Evolutionary conservation across 2,797 vertebrate genomes (phyloP).

Genomic region (Tachyglossus aculeatus): DNA sequence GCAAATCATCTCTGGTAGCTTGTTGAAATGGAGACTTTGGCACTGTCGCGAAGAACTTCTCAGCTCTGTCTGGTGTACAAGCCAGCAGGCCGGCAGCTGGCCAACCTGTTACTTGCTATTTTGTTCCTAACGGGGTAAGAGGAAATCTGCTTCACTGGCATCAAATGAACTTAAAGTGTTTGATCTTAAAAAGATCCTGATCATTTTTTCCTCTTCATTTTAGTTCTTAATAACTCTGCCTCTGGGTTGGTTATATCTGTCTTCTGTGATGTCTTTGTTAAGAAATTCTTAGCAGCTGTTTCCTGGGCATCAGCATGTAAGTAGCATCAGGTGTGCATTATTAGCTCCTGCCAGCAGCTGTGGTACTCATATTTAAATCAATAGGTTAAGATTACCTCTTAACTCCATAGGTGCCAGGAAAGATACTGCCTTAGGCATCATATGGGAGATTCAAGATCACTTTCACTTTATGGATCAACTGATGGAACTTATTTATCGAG

Average conservation of each 20-base stretch:
- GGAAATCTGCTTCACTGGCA: neutral
- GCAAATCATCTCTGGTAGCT: neutral
- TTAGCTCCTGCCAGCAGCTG: conserved; percentile 32
- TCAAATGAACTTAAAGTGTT: neutral
- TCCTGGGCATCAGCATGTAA: conserved; percentile 16
- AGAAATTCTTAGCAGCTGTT: conserved; percentile 38
- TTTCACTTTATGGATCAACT: no score
- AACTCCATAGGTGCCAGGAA: conserved; percentile 12
- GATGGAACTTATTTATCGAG: no score
- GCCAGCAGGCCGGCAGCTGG: conserved; percentile 3
- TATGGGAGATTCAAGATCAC: neutral
- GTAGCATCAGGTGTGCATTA: conserved; percentile 32
- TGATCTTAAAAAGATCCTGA: neutral
- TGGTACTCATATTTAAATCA: conserved; percentile 24
- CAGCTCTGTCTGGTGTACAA: neutral
- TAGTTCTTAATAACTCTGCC: conserved; percentile 15
- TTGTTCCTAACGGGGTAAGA: neutral
- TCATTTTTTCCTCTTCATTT: neutral
- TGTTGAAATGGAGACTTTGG: neutral
- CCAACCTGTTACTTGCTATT: neutral
- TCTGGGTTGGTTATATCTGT: conserved; percentile 9
- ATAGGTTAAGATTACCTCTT: neutral
- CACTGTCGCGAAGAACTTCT: conserved; percentile 1
- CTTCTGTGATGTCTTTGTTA: conserved; percentile 15
- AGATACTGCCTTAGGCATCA: neutral